Percentiles rank a stretch among this genome's conserved stretches.
Evolutionary conservation across 2,797 vertebrate genomes (phyloP).

Genomic region (Heliangelus exortis): DNA sequence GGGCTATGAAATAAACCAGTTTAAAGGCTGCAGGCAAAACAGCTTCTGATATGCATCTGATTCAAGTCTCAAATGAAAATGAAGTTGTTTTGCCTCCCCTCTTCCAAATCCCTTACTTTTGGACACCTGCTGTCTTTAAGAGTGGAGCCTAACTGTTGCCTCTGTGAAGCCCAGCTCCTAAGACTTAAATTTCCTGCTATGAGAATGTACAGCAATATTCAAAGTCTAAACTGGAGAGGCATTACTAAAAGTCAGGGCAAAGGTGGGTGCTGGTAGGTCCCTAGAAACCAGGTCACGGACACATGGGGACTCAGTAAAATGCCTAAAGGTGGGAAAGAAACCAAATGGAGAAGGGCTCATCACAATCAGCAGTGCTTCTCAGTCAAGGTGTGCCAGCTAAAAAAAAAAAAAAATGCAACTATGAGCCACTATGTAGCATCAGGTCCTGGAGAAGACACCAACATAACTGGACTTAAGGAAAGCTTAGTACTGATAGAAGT

Average conservation of each 20-base stretch:
- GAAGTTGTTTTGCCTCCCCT: not conserved
- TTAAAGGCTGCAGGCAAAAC: not conserved
- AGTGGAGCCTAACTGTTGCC: not conserved
- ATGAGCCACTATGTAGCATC: not conserved
- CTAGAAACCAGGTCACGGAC: not conserved
- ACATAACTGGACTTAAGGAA: not conserved
- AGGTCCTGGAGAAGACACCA: not conserved
- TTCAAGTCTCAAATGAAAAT: not conserved
- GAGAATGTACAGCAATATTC: not conserved
- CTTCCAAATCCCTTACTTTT: not conserved
- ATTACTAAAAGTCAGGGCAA: not conserved
- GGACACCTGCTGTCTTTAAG: not conserved
- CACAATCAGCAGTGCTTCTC: not conserved
- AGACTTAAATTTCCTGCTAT: not conserved
- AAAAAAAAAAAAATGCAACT: not conserved
- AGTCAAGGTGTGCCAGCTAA: not conserved
- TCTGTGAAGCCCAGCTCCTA: not conserved
- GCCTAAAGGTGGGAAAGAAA: not conserved
- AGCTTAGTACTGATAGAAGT: not conserved
- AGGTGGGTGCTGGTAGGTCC: not conserved
- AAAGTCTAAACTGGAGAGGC: not conserved
- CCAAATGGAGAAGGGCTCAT: not conserved
- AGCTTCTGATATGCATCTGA: not conserved
- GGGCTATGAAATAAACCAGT: not conserved
- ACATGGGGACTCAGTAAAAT: not conserved